Conservation (phyloP, 2,113 vertebrate species). For the Zapus hudsonius region DNA sequence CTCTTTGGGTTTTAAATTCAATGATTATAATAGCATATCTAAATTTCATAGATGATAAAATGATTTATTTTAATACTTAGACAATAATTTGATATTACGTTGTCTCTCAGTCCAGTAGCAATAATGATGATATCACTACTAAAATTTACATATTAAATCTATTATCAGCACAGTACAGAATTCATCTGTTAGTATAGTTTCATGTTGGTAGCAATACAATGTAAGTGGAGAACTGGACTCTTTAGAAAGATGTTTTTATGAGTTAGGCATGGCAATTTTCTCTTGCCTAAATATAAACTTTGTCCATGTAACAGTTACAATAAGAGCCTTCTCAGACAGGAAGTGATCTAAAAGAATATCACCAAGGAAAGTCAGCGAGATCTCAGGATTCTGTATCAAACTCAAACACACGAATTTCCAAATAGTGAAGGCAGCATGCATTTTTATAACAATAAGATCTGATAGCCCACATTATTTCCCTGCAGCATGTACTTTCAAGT, state of each 20-base stretch:
- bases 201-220: not conserved
- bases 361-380: not conserved
- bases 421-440: not conserved
- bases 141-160: not conserved
- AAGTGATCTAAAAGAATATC: not conserved
- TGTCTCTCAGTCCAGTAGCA: not conserved
- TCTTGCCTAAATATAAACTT: conserved; percentile 61
- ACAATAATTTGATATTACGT: not conserved
- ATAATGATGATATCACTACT: not conserved
- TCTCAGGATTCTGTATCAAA: not conserved
- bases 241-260: conserved; percentile 41
- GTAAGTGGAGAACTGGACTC: not conserved
- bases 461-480: not conserved
- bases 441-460: not conserved
- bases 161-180: not conserved
- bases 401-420: not conserved
- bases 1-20: not conserved
- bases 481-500: not conserved
- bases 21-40: not conserved
- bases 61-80: not conserved
- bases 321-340: conserved; percentile 23
- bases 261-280: conserved; percentile 27
- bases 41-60: not conserved
- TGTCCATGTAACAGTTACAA: conserved; percentile 54
- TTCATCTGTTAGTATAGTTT: not conserved